These are phyloP conservation scores for Drosophila arizonae DNA, from an alignment of 1,140 invertebrate genomes.

Conservation along the genomic window DNA sequence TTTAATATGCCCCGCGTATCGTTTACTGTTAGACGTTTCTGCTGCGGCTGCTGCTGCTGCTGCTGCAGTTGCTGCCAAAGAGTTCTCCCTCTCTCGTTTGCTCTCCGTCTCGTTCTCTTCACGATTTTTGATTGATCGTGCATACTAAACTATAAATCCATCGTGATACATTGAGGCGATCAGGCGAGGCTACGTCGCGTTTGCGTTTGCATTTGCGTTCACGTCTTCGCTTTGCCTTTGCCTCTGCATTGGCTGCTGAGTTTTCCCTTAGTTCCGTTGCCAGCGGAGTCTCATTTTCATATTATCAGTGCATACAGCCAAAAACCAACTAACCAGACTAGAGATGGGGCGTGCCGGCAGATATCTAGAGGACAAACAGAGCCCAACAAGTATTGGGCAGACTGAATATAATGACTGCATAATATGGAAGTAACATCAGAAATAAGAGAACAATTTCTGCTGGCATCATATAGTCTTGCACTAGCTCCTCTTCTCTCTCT, in stretches of 20 bases:
- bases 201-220: constrained; percentile 29
- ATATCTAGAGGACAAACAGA: background rate
- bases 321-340: constrained; percentile 8
- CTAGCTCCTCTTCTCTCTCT: too few species aligned
- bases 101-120: constrained; percentile 58
- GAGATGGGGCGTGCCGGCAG: constrained; percentile 6
- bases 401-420: too few species aligned
- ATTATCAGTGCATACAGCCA: constrained; percentile 66
- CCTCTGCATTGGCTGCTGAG: constrained; percentile 28
- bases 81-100: constrained; percentile 37
- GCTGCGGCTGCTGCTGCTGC: constrained; percentile 3
- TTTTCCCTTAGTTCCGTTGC: constrained; percentile 37
- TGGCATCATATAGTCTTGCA: too few species aligned
- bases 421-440: background rate
- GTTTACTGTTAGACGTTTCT: constrained; percentile 65
- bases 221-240: constrained; percentile 35
- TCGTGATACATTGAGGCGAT: constrained; percentile 83
- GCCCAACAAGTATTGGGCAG: too few species aligned
- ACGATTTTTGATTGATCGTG: constrained; percentile 83
- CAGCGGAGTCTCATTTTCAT: constrained; percentile 58
- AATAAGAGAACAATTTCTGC: too few species aligned
- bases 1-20: constrained; percentile 69
- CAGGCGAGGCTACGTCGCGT: constrained; percentile 67
- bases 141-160: constrained; percentile 83
- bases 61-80: constrained; percentile 30